Evolutionary conservation across 2,888 invertebrate genomes (phyloP), one percentile per base, ranked within the genome.

Genomic region (Amphiduros pacificus): DNA sequence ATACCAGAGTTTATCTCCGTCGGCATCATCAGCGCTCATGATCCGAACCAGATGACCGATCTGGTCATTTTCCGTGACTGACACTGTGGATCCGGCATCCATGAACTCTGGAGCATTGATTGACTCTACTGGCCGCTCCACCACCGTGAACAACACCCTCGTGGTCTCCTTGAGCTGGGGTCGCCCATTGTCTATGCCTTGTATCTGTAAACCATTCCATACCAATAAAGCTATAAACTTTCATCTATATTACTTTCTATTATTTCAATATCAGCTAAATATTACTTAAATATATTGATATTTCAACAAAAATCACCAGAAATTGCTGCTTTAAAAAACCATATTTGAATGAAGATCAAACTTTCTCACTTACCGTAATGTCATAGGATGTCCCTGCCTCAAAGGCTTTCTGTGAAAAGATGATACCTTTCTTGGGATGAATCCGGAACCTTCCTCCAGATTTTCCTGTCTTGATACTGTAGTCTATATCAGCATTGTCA

Each of bases 1-100:
- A 83, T 91, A 97, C 91, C 94, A 96, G 70, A 98, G 85, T 63
- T 89, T 86, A 79, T 95, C 93, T 50, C 89, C 89, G 79, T 96
- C 95, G 58, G 89, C 88, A 84, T 96, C 95, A 44, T 86, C 84
- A 5, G 94, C 95, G 77, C 92, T 90, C 74, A 96, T 87, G 64
- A 93, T 87, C 55, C 91, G 88, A 2, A 97, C 91, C 69, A 93
- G 86, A 83, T 91, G 92, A 27, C 94, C 94, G 40, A 93, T 90
- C 73, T 88, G 87, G 83, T 95, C 95, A 58, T 76, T 78, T 72
- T 84, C 84, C 61, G 78, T 73, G 41, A 85, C 78, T 36, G 66
- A 61, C 57, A 73, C 73, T 49, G 58, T 60, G 31, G 68, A 58
- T 6, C 52, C 56, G 67, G 87, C 85, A 69, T 88, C 85, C 56